phyloP scores from a whole-genome alignment of 2,113 vertebrate genomes.

The Meleagris gallopavo region DNA sequence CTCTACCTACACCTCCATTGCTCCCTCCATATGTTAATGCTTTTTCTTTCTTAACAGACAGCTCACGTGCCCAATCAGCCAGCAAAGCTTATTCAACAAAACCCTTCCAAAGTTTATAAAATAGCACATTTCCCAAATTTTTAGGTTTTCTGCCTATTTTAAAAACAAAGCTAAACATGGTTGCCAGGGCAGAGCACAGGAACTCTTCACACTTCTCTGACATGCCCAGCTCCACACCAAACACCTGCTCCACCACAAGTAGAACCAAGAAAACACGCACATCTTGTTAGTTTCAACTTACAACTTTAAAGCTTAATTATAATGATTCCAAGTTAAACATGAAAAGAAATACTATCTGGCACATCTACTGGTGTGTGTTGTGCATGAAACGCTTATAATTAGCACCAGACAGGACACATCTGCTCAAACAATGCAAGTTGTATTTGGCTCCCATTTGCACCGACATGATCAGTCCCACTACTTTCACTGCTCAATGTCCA shows the following conservation, averaged over 20 bases:
- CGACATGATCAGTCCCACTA: neutral
- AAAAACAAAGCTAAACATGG: neutral
- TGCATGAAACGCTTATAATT: neutral
- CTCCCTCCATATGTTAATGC: neutral
- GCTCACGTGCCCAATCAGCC: neutral
- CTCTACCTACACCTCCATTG: neutral
- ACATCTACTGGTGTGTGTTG: conserved; percentile 35
- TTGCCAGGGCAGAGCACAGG: rapidly evolving
- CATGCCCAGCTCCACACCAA: neutral
- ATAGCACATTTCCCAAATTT: neutral
- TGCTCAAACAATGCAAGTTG: neutral
- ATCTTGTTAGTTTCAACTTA: conserved; percentile 14
- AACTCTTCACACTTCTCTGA: neutral
- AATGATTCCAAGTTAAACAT: conserved; percentile 18
- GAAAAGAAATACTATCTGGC: conserved; percentile 54
- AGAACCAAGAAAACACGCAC: neutral
- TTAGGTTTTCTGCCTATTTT: neutral
- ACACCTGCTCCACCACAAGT: rapidly evolving
- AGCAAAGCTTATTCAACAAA: neutral
- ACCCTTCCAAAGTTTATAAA: conserved; percentile 25
- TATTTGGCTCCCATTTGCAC: neutral
- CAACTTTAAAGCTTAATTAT: conserved; percentile 61
- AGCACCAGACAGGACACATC: conserved; percentile 58
- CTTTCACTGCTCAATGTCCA: rapidly evolving
- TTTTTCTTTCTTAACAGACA: neutral